A percentile compares a stretch with the other conserved stretches of the same genome.
Conservation (phyloP, 2,888 invertebrate genomes). For the Cyclophora punctaria region DNA sequence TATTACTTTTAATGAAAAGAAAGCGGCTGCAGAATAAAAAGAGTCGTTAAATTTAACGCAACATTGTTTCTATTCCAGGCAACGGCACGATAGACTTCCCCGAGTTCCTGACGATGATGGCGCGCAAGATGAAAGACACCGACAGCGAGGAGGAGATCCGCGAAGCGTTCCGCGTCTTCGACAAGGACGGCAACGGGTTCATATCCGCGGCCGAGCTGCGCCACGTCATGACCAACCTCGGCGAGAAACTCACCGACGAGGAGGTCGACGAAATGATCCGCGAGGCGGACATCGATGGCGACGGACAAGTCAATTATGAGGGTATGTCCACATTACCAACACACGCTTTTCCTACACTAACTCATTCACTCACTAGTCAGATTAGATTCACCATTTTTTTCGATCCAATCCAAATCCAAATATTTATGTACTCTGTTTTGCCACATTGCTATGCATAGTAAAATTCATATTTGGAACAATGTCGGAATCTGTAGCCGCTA, state of each 20-base stretch:
- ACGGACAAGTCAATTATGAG: slow-evolving; percentile 99
- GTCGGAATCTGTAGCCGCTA: no score
- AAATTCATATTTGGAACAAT: no score
- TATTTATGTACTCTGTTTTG: no score
- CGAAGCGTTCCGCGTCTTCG: slow-evolving; percentile 99
- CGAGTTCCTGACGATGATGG: slow-evolving; percentile 99
- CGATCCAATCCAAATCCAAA: no score
- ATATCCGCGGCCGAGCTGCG: slow-evolving; percentile 98
- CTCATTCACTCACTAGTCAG: no score
- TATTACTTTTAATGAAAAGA: no score
- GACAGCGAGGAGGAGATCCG: slow-evolving; percentile 99
- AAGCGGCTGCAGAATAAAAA: no score
- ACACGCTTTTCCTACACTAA: no score
- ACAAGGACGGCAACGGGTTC: slow-evolving; percentile 99
- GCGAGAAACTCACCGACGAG: slow-evolving; percentile 99
- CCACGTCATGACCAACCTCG: slow-evolving; percentile 99
- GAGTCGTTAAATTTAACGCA: neutral
- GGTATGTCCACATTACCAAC: slow-evolving; percentile 60
- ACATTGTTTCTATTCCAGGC: slow-evolving; percentile 75
- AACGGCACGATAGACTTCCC: slow-evolving; percentile 99
- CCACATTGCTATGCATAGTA: no score
- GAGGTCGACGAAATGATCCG: slow-evolving; percentile 99
- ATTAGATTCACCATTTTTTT: no score
- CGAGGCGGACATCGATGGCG: slow-evolving; percentile 99
- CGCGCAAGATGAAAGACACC: slow-evolving; percentile 99